These are phyloP conservation scores for Drosophila kuntzei DNA, from an alignment of 2,888 invertebrate genomes.

Conservation along the genomic window DNA sequence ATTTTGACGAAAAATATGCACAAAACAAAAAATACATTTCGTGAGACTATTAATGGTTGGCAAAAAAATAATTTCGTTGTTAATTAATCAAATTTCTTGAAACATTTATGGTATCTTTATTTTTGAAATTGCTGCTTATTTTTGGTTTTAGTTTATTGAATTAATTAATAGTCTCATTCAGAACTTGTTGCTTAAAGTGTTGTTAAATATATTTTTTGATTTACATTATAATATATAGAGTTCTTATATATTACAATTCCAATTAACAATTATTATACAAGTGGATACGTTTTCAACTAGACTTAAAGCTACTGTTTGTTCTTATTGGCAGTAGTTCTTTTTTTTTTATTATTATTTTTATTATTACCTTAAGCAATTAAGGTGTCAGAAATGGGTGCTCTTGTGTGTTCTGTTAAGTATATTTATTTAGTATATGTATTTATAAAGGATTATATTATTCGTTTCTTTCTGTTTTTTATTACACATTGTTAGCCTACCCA, in stretches of 20 bases:
- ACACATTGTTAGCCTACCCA: conserved; percentile 75
- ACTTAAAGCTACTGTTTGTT: conserved; percentile 85
- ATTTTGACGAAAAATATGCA: conserved; percentile 83
- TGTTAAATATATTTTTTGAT: conserved; percentile 81
- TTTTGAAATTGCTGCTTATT: conserved; percentile 25
- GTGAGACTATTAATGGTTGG: conserved; percentile 85
- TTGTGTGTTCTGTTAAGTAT: conserved; percentile 71
- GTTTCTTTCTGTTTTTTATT: conserved; percentile 43
- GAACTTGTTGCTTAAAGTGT: conserved; percentile 84
- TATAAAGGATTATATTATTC: conserved; percentile 26
- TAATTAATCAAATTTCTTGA: conserved; percentile 42
- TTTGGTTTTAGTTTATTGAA: conserved; percentile 28
- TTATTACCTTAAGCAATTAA: conserved; percentile 39
- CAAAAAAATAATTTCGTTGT: conserved; percentile 51
- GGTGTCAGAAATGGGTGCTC: conserved; percentile 76
- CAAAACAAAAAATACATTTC: conserved; percentile 84
- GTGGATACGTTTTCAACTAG: conserved; percentile 38
- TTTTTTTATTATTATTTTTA: conserved; percentile 16
- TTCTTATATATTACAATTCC: conserved; percentile 68
- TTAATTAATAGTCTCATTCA: conserved; percentile 85
- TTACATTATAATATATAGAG: conserved; percentile 43
- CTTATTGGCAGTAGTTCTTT: conserved; percentile 84
- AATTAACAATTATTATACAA: conserved; percentile 43
- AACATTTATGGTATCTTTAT: conserved; percentile 33
- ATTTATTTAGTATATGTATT: conserved; percentile 21